These are phyloP conservation scores for Fragariocoptes setiger DNA, from an alignment of 1,140 invertebrate species.

Conservation along the genomic window DNA sequence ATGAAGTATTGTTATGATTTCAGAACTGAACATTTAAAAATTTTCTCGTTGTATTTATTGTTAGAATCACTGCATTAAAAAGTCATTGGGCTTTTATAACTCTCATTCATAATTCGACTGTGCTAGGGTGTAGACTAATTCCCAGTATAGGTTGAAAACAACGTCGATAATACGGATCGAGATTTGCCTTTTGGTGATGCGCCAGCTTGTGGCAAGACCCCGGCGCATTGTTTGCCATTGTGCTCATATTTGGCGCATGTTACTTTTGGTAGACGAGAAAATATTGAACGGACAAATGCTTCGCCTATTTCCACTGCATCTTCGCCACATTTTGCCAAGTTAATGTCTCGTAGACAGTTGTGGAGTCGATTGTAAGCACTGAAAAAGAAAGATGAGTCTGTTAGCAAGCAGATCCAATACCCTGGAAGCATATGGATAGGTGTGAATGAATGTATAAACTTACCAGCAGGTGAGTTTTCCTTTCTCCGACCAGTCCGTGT, in stretches of 20 bases:
- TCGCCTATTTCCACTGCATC: neutral
- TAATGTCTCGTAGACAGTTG: neutral
- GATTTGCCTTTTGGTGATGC: neutral
- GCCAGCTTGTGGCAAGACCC: neutral
- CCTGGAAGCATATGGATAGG: neutral
- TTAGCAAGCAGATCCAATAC: neutral
- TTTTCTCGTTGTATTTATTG: too few relatives aligned
- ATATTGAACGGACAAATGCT: neutral
- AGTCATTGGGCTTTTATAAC: too few relatives aligned
- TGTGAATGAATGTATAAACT: neutral
- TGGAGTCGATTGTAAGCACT: conserved; percentile 1
- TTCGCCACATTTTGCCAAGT: neutral
- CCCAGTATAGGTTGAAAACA: neutral
- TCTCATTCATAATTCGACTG: too few relatives aligned
- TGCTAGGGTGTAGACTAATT: too few relatives aligned
- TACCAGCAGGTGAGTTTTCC: neutral
- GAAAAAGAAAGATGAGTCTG: neutral
- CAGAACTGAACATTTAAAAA: too few relatives aligned
- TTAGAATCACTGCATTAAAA: too few relatives aligned
- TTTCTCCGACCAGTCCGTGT: neutral
- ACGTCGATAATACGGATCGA: neutral
- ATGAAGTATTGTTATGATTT: too few relatives aligned
- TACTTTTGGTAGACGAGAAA: neutral
- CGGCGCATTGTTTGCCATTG: neutral
- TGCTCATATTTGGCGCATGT: neutral